phyloP scores from a whole-genome alignment of 2,888 invertebrate species.

The Galerucella nymphaeae region DNA sequence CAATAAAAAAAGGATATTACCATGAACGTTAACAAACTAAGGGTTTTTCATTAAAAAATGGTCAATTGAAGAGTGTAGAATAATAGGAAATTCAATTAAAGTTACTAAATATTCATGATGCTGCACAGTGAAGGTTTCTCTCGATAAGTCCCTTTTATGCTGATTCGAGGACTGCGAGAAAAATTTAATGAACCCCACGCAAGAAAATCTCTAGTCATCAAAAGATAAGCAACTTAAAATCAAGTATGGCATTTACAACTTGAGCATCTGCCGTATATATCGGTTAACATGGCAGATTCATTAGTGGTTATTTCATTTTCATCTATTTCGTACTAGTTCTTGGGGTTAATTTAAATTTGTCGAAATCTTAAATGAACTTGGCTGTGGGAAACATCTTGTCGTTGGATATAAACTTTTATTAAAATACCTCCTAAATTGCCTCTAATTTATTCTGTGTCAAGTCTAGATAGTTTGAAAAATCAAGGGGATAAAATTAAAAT shows the following conservation, averaged over 20 bases:
- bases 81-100: constrained; percentile 29
- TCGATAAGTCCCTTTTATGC: constrained; percentile 34
- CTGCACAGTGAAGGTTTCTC: constrained; percentile 22
- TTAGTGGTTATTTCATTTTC: constrained; percentile 42
- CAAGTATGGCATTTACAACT: constrained; percentile 44
- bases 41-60: constrained; percentile 8
- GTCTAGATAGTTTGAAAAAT: no score
- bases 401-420: not conserved
- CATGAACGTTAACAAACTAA: not conserved
- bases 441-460: no score
- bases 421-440: no score
- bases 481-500: no score
- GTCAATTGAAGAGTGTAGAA: constrained; percentile 21
- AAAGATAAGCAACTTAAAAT: constrained; percentile 47
- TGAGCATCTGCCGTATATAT: constrained; percentile 43
- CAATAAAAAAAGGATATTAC: not conserved
- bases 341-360: constrained; percentile 9
- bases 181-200: constrained; percentile 29
- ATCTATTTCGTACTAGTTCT: constrained; percentile 7
- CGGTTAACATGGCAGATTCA: constrained; percentile 48
- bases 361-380: not conserved
- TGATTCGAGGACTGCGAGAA: constrained; percentile 30
- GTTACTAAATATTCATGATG: constrained; percentile 39
- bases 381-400: not conserved
- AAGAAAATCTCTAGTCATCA: constrained; percentile 41